phyloP scores from a whole-genome alignment of 2,113 vertebrate species.

The Stegastes partitus region DNA sequence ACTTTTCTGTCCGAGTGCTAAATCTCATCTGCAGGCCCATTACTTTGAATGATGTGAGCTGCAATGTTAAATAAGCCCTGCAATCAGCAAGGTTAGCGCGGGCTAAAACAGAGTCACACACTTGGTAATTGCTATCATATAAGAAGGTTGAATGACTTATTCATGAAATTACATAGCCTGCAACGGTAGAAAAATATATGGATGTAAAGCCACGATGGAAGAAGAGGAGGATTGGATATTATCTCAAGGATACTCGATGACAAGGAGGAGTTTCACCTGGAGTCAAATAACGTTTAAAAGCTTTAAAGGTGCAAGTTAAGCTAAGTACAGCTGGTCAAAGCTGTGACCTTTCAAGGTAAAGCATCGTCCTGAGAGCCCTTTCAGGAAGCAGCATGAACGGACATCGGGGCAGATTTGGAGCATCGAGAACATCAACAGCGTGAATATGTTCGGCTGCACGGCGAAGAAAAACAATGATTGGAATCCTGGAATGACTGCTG shows the following conservation, averaged over 20 bases:
- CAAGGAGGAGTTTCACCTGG: neutral
- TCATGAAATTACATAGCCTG: slow-evolving; percentile 4
- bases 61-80: slow-evolving; percentile 49
- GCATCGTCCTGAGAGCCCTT: slow-evolving; percentile 1
- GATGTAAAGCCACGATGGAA: neutral
- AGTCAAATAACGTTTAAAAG: slow-evolving; percentile 12
- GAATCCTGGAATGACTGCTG: neutral
- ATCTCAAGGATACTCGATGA: neutral
- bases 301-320: slow-evolving; percentile 4
- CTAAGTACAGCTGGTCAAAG: neutral
- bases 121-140: slow-evolving; percentile 18
- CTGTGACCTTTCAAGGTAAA: slow-evolving; percentile 17
- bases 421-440: too few relatives aligned
- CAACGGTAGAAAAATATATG: neutral
- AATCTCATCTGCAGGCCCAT: slow-evolving; percentile 66
- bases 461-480: neutral
- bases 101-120: slow-evolving; percentile 36
- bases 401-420: slow-evolving; percentile 13
- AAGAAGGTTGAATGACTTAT: slow-evolving; percentile 19
- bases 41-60: slow-evolving; percentile 59
- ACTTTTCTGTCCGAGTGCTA: slow-evolving; percentile 59
- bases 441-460: slow-evolving; percentile 8
- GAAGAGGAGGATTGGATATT: neutral
- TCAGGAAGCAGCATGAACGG: neutral
- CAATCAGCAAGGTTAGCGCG: slow-evolving; percentile 40